phyloP scores from a whole-genome alignment of 2,113 vertebrate genomes.

The Grus americana region DNA sequence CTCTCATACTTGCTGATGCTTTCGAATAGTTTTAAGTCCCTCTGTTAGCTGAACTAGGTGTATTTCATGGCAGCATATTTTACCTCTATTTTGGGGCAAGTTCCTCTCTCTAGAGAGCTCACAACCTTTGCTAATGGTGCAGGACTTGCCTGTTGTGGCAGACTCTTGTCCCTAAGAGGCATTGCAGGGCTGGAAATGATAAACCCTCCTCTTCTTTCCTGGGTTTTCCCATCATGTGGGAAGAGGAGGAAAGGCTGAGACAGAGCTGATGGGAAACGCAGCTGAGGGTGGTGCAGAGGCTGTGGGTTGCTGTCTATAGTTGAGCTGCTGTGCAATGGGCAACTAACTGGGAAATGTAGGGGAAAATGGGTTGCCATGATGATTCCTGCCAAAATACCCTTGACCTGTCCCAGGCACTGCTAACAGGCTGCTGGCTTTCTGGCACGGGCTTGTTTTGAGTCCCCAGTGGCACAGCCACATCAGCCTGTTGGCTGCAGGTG shows the following conservation, averaged over 20 bases:
- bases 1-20: background rate
- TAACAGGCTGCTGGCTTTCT: background rate
- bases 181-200: background rate
- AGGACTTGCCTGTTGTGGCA: background rate
- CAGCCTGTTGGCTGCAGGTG: background rate
- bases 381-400: background rate
- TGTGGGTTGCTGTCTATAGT: fast-evolving
- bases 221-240: fast-evolving
- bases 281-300: background rate
- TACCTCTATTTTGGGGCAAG: background rate
- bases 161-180: conserved; percentile 15
- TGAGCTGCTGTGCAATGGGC: background rate
- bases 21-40: background rate
- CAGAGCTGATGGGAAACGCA: background rate
- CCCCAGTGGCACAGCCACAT: background rate
- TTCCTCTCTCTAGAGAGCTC: background rate
- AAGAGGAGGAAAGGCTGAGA: background rate
- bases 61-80: background rate
- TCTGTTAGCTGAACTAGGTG: background rate
- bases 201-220: background rate
- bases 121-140: background rate
- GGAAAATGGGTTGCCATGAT: background rate
- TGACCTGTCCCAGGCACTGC: background rate
- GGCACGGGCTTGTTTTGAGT: background rate
- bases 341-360: background rate